Base-by-base conservation (phyloP, 2,113 vertebrate species). In the Gorsachius goisagi region DNA sequence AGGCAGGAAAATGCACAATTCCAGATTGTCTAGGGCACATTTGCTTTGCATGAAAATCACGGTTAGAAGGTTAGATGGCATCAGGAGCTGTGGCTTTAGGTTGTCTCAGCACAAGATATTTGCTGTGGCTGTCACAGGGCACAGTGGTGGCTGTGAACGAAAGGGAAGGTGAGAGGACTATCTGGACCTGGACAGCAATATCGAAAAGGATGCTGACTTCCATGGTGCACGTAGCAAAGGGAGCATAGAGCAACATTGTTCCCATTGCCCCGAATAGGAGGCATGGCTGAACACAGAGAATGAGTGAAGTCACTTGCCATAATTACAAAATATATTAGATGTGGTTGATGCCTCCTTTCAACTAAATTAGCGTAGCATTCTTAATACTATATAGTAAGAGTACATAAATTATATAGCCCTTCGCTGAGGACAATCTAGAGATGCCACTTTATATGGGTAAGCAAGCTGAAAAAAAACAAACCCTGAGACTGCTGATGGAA, bases 281-380 rank as follows among this genome's bases (percentile, higher is more conserved):
- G 74, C 77, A 79, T 74, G 86, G 81, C 89, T 97, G 89, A 91
- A 37, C 81, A 89, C 66, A 33, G 77, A 66, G 49, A 95, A 95
- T 89, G 63, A 76, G 58, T 49, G 30, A 89, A 95, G 84, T 47
- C 77, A 35, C 50, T 85, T 64, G 60, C 78, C 15, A 3, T 82
- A 91, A 89, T 91, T 93, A 59, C 27, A 30, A 85, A 92, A 68
- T 37, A 26, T 69, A 60, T 58, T 37, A 85, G 64, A 58, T 72
- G 83, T 37, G 24, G n/a, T 72, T 78, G 82, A 45, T 73, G 35
- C 55, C 62, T 92, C 45, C 84, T 89, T 95, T 94, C 85, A 95
- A 66, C 58, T 85, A 88, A 92, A 91, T 58, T 44, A 88, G 69
- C 28, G 21, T 63, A 62, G 26, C 66, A 59, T 59, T 91, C 63